Evolutionary conservation across 1,140 invertebrate genomes (phyloP).

Genomic region (Ips typographus): DNA sequence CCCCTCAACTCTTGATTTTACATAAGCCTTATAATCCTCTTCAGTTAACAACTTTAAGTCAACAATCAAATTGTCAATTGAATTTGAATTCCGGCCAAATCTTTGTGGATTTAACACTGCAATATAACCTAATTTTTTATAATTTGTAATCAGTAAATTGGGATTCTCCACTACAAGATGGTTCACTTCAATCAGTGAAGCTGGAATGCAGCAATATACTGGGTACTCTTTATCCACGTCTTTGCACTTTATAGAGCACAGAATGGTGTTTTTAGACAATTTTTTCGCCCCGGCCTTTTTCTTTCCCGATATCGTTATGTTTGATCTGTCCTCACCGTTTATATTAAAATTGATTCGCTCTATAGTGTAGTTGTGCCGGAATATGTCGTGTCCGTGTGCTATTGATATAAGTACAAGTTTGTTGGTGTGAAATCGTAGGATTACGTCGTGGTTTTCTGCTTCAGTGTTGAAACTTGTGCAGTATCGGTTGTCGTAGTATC

Average conservation of each 20-base stretch:
- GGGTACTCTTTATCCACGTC: constrained; percentile 29
- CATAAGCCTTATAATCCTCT: constrained; percentile 25
- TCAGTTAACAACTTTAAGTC: constrained; percentile 19
- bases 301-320: constrained; percentile 29
- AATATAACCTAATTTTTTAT: constrained; percentile 30
- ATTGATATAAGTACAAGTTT: constrained; percentile 29
- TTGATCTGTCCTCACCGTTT: constrained; percentile 16
- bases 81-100: constrained; percentile 12
- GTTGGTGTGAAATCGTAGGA: constrained; percentile 30
- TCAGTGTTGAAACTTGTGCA: constrained; percentile 23
- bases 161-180: constrained; percentile 20
- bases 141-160: constrained; percentile 22
- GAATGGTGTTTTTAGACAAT: constrained; percentile 15
- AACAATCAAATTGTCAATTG: constrained; percentile 15
- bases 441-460: constrained; percentile 16
- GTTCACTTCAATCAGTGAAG: constrained; percentile 30
- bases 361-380: constrained; percentile 25
- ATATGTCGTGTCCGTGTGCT: constrained; percentile 30
- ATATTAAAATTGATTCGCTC: constrained; percentile 29
- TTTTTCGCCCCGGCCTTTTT: constrained; percentile 32
- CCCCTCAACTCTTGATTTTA: background rate
- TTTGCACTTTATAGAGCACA: constrained; percentile 30
- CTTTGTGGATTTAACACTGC: constrained; percentile 27
- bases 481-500: constrained; percentile 32
- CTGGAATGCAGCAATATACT: constrained; percentile 20